Conservation (phyloP, 1,140 invertebrate genomes). For the Zophobas atratus region DNA sequence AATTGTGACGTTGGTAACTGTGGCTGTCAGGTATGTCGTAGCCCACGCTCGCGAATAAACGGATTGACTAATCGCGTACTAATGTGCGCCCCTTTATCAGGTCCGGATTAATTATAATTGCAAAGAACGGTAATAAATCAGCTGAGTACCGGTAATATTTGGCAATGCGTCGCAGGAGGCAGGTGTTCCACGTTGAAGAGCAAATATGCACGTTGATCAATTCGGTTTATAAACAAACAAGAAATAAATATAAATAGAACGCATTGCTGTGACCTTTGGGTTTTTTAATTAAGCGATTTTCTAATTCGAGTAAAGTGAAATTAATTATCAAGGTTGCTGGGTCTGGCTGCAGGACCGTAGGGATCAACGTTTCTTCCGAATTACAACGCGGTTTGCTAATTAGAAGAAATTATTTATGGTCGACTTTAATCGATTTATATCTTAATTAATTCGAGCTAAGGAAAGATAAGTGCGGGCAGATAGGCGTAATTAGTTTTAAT, state of each 20-base stretch:
- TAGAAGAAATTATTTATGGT: not conserved
- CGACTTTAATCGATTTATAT: not conserved
- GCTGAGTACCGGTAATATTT: slow-evolving; percentile 23
- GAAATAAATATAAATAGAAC: slow-evolving; percentile 40
- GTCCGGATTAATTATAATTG: slow-evolving; percentile 29
- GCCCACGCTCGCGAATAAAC: not conserved
- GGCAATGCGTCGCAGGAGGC: slow-evolving; percentile 13
- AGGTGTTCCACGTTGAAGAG: slow-evolving; percentile 40
- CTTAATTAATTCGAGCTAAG: not conserved
- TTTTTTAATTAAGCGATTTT: not conserved
- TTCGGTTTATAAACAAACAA: no score
- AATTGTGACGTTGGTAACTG: no score
- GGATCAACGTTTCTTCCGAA: not conserved
- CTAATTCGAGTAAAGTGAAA: no score
- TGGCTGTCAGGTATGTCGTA: not conserved
- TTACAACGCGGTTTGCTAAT: not conserved
- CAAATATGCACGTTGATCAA: slow-evolving; percentile 28
- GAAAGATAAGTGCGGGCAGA: not conserved
- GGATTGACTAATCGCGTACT: slow-evolving; percentile 3
- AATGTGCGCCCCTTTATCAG: not conserved
- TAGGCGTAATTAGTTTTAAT: not conserved
- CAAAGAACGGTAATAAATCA: slow-evolving; percentile 47
- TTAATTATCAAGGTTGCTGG: no score
- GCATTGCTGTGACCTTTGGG: not conserved
- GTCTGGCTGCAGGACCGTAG: no score